Base-by-base conservation (phyloP, 2,113 vertebrate species). In the Rattus rattus region DNA sequence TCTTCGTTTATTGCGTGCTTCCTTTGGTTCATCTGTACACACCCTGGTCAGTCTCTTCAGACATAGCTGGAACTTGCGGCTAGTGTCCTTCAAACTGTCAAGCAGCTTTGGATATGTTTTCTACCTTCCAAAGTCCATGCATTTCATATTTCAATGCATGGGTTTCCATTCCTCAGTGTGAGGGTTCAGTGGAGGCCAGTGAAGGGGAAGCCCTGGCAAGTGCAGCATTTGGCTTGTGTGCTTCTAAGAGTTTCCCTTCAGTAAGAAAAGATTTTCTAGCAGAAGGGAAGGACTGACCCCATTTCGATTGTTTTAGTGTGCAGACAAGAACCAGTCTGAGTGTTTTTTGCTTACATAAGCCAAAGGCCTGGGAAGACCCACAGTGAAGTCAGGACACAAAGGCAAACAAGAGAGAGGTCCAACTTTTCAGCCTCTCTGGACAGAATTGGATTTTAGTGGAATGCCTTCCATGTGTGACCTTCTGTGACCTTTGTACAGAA, bases 401-500 rank as follows among this genome's bases (percentile, higher is more conserved):
- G 26, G 4, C 7, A 19, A 69, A 73, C 5, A 80, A 26, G 6
- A 83, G 47, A 4, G 2, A 33, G 19, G 56, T 39, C 54, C 36
- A 76, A 69, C 28, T 52, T 88, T 7, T 83, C 28, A 26, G 90
- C n/a, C 30, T 81, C 16, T 77, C 77, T 89, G 81, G 10, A 65
- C 13, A 67, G 56, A 91, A 13, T 0, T 73, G 72, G 73, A 76
- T 49, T 95, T 91, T 49, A 88, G 67, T 22, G 77, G 69, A 49
- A 47, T 4, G 7, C 72, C 43, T 77, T 65, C 47, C 49, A 85
- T n/a, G 24, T 20, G 22, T 86, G 77, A 73, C 36, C 67, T 88
- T 88, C 77, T 11, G 14, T 81, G 85, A 85, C 47, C 80, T 93
- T 87, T 88, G 88, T 83, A 77, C 33, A 93, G 47, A 92, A 54